Percentiles rank a stretch among this genome's conserved stretches.
Conservation (phyloP, 2,113 vertebrate genomes). For the Nothoprocta pentlandii region DNA sequence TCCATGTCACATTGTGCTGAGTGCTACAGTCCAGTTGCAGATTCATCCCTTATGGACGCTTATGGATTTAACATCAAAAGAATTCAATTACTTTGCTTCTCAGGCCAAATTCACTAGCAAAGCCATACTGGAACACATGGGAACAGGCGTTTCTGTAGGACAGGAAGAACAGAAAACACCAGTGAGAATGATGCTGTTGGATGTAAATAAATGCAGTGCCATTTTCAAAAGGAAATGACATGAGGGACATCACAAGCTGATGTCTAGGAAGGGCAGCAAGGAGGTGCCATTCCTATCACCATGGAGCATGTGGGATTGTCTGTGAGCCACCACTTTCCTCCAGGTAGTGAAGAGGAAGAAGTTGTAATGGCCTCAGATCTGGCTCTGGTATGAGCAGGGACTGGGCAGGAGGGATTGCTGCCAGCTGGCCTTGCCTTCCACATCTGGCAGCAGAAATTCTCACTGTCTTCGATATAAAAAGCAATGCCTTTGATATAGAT, state of each 20-base stretch:
- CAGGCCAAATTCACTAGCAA: not conserved
- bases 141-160: not conserved
- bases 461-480: not conserved
- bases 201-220: not conserved
- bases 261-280: not conserved
- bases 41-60: not conserved
- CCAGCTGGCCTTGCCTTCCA: not conserved
- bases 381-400: not conserved
- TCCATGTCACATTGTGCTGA: not conserved
- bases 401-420: not conserved
- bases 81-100: not conserved
- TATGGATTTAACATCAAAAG: not conserved
- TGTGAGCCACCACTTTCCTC: not conserved
- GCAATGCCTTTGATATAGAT: not conserved
- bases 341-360: not conserved
- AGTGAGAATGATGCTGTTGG: not conserved
- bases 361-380: not conserved
- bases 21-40: not conserved
- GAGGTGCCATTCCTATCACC: not conserved
- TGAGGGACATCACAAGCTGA: not conserved
- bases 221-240: not conserved
- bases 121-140: not conserved
- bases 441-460: not conserved
- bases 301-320: not conserved
- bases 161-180: not conserved